Base-by-base conservation (phyloP, 2,888 invertebrate genomes). In the Tetragonisca angustula region DNA sequence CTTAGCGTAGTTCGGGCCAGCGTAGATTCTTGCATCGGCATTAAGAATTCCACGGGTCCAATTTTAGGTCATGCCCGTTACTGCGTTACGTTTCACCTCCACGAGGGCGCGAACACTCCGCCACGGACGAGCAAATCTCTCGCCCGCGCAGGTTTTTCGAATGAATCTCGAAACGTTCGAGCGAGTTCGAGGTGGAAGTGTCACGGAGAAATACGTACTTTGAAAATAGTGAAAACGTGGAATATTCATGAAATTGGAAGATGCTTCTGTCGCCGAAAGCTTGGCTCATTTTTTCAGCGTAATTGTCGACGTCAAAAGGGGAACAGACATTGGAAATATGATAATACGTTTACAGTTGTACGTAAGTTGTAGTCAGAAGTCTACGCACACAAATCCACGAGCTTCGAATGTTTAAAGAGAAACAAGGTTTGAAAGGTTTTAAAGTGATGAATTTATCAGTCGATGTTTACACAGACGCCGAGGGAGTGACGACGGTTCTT, bases 11-110 rank as follows among this genome's bases (percentile, higher is more conserved):
- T 32, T 32, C 32, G 43, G 13, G 43, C 43, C 19, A n/a, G 19
- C 50, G 52, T 56, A 15, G 54, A 24, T 50, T 24, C 61, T 27
- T 11, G 67, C 4, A 2, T 4, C 21, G 59, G n/a, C 59, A n/a
- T 61, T 76, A 69, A 69, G 69, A 69, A 69, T 76, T 61, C 61
- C 32, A 9, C 11, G 2, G 67, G 32, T 32, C 9, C 32, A 52
- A 76, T 69, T 59, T 65, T 70, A 43, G 74, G 59, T 24, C 50
- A 27, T 15, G 17, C 32, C 9, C 9, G 19, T 52, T 52, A 19
- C 0, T 21, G 13, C 19, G 32, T 64, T 32, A 24, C 24, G 19
- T 61, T 61, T 61, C 24, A 61, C 43, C 43, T 61, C 61, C 24
- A 3, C 2, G 17, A 27, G 27, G 9, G 27, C 9, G 17, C 61